Base-by-base conservation (phyloP, 2,888 invertebrate species). In the Dioctria rufipes region DNA sequence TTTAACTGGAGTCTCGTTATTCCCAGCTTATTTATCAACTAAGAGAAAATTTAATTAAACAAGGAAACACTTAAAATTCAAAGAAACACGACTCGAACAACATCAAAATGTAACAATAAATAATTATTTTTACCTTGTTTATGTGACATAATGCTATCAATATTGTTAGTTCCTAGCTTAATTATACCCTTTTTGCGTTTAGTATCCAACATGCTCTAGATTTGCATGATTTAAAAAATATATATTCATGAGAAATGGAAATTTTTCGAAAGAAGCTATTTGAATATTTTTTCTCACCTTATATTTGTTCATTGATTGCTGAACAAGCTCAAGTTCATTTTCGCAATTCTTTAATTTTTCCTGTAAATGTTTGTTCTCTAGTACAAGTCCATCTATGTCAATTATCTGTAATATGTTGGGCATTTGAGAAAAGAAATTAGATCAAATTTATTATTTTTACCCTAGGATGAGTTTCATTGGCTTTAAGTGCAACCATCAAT, bases 361-460 rank as follows among this genome's bases (percentile, higher is more conserved):
- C 88, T 95, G 94, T 75, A 96, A 90, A 89, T 93, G 95, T 92
- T 94, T 94, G 88, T 96, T 96, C 88, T 96, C 96, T 87, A 94
- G 93, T 65, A 95, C 90, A 61, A 96, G 89, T 58, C 94, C 92
- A 89, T 96, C 96, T 85, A 96, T 92, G 86, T 96, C 96, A 9
- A 96, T 91, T 49, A 94, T 90, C 85, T 89, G 73, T 2, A 81
- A 83, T n/a, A 46, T 39, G n/a, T 51, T 65, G 25, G 65, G 66
- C 46, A n/a, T 67, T 54, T 61, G 6, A 6, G 6, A 42, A 71
- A 61, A 58, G 42, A 2, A 8, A 42, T 43, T 42, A 42, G 42
- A 67, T 11, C 8, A 25, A 25, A 25, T 25, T 6, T n/a, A 3
- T 43, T 25, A 25, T 13, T 49, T n/a, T 3, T 71, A 88, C 88